Evolutionary conservation across 2,113 vertebrate species (phyloP), one percentile per base, ranked within the genome.

Genomic region (Capra hircus): DNA sequence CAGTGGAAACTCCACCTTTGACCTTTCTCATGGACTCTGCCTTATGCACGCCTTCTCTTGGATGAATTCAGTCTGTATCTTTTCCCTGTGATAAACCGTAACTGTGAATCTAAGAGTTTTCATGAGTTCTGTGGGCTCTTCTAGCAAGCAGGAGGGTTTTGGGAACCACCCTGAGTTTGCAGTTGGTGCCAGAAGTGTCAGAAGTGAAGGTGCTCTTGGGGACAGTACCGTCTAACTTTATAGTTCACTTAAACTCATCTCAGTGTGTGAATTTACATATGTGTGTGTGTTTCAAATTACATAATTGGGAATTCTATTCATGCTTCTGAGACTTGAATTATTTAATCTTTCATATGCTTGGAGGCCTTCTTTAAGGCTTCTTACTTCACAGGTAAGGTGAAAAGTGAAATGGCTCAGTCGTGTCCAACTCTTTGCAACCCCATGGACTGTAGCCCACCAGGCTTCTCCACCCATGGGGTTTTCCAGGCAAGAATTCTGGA

Each of bases 401-500:
- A 71, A 71, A 71, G n/a, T 12, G n/a, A 71, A 71, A 19, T 23
- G 10, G n/a, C 9, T 71, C n/a, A 71, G 67, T 36, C 0, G 10
- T 23, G 67, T 71, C 19, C 0, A 2, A 36, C n/a, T 71, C 19
- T 23, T 23, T 23, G n/a, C 0, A 2, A 40, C n/a, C 67, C 67
- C 67, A 71, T 1, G 5, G n/a, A 71, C 67, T 12, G 10, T 11
- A 71, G n/a, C n/a, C n/a, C n/a, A 12, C 19, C n/a, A 23, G n/a
- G 19, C 67, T 71, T 19, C 67, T 71, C n/a, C 0, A 1, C 67
- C 67, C 2, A 3, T 71, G 19, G 67, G 67, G 2, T 71, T 71
- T 71, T 71, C n/a, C 67, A 71, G 10, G 67, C 5, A 71, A 12
- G 67, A 23, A 71, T 40, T 71, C n/a, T 71, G n/a, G 19, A 71